These are phyloP conservation scores for Polymixis flavicincta DNA, from an alignment of 2,888 invertebrate genomes.

Conservation along the genomic window DNA sequence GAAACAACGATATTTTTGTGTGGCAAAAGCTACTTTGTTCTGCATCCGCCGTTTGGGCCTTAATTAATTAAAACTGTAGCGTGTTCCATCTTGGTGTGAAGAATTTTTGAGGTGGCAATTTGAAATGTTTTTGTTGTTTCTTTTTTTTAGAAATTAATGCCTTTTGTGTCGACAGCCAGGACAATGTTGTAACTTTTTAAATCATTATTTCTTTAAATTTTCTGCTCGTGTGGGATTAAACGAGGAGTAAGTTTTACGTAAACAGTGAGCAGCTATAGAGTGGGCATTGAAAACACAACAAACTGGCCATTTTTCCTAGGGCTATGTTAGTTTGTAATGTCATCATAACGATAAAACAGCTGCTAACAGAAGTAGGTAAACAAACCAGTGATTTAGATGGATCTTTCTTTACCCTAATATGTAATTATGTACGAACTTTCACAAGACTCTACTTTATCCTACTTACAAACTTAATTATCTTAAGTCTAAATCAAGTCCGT, in stretches of 20 bases:
- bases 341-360: background rate
- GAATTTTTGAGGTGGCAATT: constrained; percentile 58
- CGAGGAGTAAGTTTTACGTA: background rate
- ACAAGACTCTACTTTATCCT: constrained; percentile 29
- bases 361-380: constrained; percentile 12
- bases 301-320: background rate
- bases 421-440: constrained; percentile 41
- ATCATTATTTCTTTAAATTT: background rate
- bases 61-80: constrained; percentile 81
- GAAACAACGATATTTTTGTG: constrained; percentile 85
- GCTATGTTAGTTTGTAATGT: background rate
- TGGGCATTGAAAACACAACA: constrained; percentile 3
- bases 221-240: background rate
- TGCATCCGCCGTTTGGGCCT: constrained; percentile 75
- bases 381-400: constrained; percentile 8
- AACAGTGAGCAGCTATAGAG: background rate
- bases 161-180: background rate
- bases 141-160: constrained; percentile 16
- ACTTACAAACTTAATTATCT: constrained; percentile 54
- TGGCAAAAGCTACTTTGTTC: constrained; percentile 81
- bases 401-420: background rate
- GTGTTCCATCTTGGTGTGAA: constrained; percentile 57
- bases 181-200: background rate
- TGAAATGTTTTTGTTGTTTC: constrained; percentile 31
- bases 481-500: constrained; percentile 53